Percentiles rank a stretch among this genome's conserved stretches.
Conservation (phyloP, 2,797 vertebrate genomes). For the Phalanger gymnotis region DNA sequence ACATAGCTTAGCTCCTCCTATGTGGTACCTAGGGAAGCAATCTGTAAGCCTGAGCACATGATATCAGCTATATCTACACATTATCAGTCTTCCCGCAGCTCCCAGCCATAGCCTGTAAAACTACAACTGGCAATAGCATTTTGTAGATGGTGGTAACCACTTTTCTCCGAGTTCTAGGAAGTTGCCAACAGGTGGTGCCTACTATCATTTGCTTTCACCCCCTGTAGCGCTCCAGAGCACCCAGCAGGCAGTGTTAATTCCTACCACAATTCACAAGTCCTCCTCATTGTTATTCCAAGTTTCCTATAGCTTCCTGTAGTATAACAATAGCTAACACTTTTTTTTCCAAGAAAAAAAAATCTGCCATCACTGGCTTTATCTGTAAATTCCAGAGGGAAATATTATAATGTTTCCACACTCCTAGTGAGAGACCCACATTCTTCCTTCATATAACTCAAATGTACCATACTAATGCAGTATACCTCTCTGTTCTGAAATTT, state of each 20-base stretch:
- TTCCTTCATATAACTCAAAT: neutral
- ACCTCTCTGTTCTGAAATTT: neutral
- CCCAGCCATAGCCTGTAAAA: neutral
- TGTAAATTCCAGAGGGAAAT: neutral
- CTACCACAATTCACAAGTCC: neutral
- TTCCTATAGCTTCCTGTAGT: neutral
- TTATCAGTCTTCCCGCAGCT: neutral
- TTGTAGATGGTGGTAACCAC: neutral
- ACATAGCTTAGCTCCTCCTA: neutral
- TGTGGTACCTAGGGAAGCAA: neutral
- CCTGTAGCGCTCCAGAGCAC: neutral
- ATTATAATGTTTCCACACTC: neutral
- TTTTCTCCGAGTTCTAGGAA: neutral
- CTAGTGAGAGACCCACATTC: neutral
- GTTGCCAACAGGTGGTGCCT: neutral
- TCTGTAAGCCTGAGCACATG: neutral
- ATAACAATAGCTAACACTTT: neutral
- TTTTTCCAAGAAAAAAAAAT: too few relatives aligned
- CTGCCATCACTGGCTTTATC: neutral
- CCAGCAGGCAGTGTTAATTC: neutral
- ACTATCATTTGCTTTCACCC: neutral
- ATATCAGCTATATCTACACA: neutral
- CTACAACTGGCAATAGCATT: too few relatives aligned
- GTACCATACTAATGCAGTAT: neutral
- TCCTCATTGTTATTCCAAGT: neutral